phyloP scores from a whole-genome alignment of 2,113 vertebrate genomes.

The Choloepus hoffmanni region DNA sequence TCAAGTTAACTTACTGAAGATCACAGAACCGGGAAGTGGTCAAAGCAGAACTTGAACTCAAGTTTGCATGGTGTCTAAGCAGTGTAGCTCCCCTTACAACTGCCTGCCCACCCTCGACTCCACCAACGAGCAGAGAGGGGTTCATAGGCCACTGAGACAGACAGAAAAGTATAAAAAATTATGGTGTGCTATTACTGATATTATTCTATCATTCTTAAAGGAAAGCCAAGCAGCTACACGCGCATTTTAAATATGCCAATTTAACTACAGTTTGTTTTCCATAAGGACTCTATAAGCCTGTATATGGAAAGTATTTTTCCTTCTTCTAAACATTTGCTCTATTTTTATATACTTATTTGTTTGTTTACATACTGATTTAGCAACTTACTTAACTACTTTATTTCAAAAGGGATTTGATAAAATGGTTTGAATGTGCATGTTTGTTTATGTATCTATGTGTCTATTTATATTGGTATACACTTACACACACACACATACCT shows the following conservation, averaged over 20 bases:
- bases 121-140: background rate
- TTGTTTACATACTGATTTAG: background rate
- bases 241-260: background rate
- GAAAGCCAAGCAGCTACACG: background rate
- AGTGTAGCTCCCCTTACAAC: background rate
- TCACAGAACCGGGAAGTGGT: background rate
- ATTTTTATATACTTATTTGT: background rate
- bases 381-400: background rate
- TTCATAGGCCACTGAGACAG: background rate
- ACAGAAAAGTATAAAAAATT: background rate
- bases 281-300: background rate
- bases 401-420: background rate
- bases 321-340: background rate
- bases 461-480: background rate
- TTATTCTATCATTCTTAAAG: background rate
- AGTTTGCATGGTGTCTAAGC: background rate
- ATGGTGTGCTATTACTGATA: background rate
- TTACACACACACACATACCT: background rate
- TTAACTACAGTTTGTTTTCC: background rate
- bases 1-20: background rate
- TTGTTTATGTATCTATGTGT: background rate
- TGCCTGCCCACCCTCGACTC: fast-evolving
- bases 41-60: background rate
- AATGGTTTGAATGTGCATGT: background rate
- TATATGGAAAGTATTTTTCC: background rate